Base-by-base conservation (phyloP, 2,797 vertebrate species). In the Aselliscus stoliczkanus region DNA sequence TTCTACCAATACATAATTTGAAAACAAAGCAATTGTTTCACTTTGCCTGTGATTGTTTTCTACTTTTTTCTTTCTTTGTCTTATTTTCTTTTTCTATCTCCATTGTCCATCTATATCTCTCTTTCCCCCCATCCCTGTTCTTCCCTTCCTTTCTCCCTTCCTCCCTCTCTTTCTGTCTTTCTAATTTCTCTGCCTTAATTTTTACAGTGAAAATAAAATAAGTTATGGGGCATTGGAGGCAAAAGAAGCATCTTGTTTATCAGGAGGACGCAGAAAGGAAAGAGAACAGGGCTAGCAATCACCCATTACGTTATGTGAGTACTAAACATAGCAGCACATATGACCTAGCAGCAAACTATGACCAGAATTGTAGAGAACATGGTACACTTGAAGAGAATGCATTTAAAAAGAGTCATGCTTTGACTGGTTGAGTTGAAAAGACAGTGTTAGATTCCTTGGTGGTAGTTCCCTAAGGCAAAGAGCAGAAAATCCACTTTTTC, bases 151-250 rank as follows among this genome's bases (percentile, higher is more conserved):
- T 84, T 90, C 20, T 72, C 31, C 7, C 14, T 95, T 52, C 92
- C 54, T 91, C 47, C 37, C 31, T 87, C n/a, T 37, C 81, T n/a
- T 34, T 93, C 39, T 27, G 5, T 96, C 31, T 94, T 44, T 87
- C 27, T 60, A 7, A 60, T 93, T 44, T 92, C 56, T 90, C 47
- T 84, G 15, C 42, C 34, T 96, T 73, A 50, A 72, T 96, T 93
- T 91, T 96, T 96, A 81, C 2, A 96, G 27, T 15, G 31, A 97
- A 97, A 96, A 97, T 13, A 96, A 97, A 96, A 97, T 81, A 95
- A 97, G 93, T 96, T 96, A 94, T 91, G 58, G 91, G 58, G 20
- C 42, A 80, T 86, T 94, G 92, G 80, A 97, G 81, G 85, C 75
- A 96, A 97, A 97, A 95, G 34, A 97, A 97, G 39, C 52, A 60